Percentiles rank a stretch among this genome's conserved stretches.
Evolutionary conservation across 1,140 invertebrate genomes (phyloP).

Genomic region (Lysiphlebus fabarum): DNA sequence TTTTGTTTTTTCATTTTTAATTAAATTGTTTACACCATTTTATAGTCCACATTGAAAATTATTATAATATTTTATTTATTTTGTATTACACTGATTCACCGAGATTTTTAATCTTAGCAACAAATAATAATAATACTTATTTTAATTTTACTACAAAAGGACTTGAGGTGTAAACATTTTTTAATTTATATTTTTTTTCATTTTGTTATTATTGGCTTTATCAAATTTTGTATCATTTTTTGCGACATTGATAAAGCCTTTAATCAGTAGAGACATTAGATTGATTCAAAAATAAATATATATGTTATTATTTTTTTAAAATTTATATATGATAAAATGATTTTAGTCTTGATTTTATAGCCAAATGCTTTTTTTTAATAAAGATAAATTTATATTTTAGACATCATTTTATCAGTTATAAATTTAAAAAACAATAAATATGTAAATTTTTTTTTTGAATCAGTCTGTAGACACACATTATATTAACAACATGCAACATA

Average conservation of each 20-base stretch:
- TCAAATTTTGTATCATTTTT: too few species aligned
- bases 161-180: too few species aligned
- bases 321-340: not conserved
- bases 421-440: constrained; percentile 48
- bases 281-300: not conserved
- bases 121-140: too few species aligned
- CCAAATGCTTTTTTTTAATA: not conserved
- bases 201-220: too few species aligned
- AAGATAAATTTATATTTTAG: constrained; percentile 24
- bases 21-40: constrained; percentile 30
- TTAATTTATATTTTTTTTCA: too few species aligned
- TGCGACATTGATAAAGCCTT: too few species aligned
- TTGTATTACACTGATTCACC: too few species aligned
- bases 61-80: too few species aligned
- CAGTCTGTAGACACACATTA: constrained; percentile 52
- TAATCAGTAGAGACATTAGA: not conserved
- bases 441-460: constrained; percentile 41
- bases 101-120: too few species aligned
- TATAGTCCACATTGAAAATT: not conserved
- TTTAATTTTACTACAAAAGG: too few species aligned
- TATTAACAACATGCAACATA: constrained; percentile 56
- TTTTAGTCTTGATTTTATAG: too few species aligned
- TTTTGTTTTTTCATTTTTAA: constrained; percentile 8
- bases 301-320: constrained; percentile 9
- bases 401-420: constrained; percentile 29